Evolutionary conservation across 2,113 vertebrate species (phyloP), one percentile per base, ranked within the genome.

Genomic region (Scophthalmus maximus): DNA sequence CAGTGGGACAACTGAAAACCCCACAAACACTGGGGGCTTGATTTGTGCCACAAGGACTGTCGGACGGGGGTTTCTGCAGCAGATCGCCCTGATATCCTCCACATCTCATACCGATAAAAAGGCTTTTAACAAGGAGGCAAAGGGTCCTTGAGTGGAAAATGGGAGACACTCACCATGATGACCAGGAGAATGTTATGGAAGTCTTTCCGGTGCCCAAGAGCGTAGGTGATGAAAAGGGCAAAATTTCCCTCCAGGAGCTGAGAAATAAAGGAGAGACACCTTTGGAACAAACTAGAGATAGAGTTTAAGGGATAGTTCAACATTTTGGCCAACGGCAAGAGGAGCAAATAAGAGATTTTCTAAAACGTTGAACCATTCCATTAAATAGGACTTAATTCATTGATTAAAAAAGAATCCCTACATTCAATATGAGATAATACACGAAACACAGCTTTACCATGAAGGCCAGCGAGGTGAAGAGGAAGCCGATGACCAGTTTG

Each of bases 161-260:
- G 12, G 27, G 30, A 73, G 72, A 57, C 15, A 61, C 93, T 91
- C 78, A 99, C 97, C 97, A 99, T 98, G 89, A 99, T 96, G 74
- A 95, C 95, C 85, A 99, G 91, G 5, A 99, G 95, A 30, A 99
- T 94, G 79, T 98, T 98, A 91, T 98, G 97, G 82, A 96, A 98
- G 67, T 98, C 93, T 0, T 96, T 93, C 46, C 95, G 94, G 79
- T 98, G 96, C 61, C 95, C 96, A 49, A 98, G 87, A 12, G 97
- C 94, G n/a, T 98, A 95, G 50, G 94, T 96, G 78, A 97, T 95
- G 89, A 98, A 99, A 44, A 99, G 93, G 8, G 96, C 97, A n/a
- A 98, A 98, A 91, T 98, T 99, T 22, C 97, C 97, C 20, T 99
- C 97, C 69, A 99, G 89, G 14, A 99, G 92, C 97, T 99, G 90